Base-by-base conservation (phyloP, 2,113 vertebrate species). In the Elgaria multicarinata region DNA sequence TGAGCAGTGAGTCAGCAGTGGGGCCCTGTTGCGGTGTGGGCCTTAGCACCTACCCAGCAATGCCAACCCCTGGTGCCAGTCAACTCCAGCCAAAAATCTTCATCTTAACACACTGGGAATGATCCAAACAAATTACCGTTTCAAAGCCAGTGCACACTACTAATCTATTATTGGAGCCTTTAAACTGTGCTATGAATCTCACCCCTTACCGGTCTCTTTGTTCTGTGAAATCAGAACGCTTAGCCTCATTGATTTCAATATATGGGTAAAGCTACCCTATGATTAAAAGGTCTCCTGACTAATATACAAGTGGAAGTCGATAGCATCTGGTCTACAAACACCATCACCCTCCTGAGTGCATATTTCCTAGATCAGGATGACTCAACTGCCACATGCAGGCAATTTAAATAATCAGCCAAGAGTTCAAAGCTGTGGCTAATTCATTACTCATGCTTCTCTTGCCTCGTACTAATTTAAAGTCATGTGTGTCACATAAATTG, bases 391-490 rank as follows among this genome's bases (percentile, higher is more conserved):
- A 95, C 93, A 96, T 90, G 90, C 71, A 96, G 91, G 93, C 95
- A 95, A 96, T 96, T 96, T 96, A 97, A 97, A 96, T 96, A 91
- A 91, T 91, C 96, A 97, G 95, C 94, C 95, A 95, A 94, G 85
- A 90, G 93, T 95, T 96, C 94, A 95, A 95, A 95, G 92, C 95
- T 95, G 94, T 95, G 78, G 93, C 95, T 97, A 96, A 97, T 97
- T 97, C 96, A 97, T 97, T 97, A 96, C 95, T 95, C 94, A 95
- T 89, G 96, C 93, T 93, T 96, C 92, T 96, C 96, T 94, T 94
- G 95, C 91, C 94, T 95, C 94, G 94, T 93, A 97, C 90, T 97
- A 96, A 97, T 97, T 97, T 97, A 96, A 96, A 96, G 94, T 97
- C 95, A 91, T 95, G 92, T 96, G 93, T 96, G 95, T 95, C 88